A percentile compares a stretch with the other conserved stretches of the same genome.
These are phyloP conservation scores for Zaprionus davidi DNA, from an alignment of 1,140 invertebrate species.

Conservation along the genomic window DNA sequence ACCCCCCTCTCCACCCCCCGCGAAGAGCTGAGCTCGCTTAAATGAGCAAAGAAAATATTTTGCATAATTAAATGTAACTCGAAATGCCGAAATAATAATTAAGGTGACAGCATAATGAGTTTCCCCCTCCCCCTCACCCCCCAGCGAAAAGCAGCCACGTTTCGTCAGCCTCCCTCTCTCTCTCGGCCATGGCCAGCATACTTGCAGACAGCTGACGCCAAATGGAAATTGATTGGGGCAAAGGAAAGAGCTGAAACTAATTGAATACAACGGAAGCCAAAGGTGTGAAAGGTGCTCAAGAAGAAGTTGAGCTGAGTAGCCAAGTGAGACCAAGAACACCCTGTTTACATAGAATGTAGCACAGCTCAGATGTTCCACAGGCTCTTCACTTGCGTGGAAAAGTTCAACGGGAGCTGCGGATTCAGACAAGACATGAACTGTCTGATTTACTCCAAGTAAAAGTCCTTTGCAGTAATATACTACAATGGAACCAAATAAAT, in stretches of 20 bases:
- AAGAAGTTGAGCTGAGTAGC: neutral
- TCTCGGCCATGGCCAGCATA: too few species aligned
- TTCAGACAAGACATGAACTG: neutral
- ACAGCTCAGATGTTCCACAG: neutral
- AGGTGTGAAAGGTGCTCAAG: constrained; percentile 8
- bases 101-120: constrained; percentile 70
- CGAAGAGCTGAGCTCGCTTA: neutral
- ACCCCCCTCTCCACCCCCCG: neutral
- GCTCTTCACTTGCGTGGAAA: too few species aligned
- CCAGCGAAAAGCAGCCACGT: too few species aligned
- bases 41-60: constrained; percentile 55
- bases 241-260: constrained; percentile 22
- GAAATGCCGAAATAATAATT: constrained; percentile 76
- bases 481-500: neutral
- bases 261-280: constrained; percentile 27
- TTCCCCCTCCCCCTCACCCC: neutral
- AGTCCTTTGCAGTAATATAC: too few species aligned
- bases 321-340: neutral
- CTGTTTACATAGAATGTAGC: neutral
- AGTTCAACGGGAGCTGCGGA: neutral
- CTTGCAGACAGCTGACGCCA: constrained; percentile 11
- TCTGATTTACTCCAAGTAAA: neutral
- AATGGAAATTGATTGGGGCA: constrained; percentile 43
- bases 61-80: constrained; percentile 70
- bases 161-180: neutral